A percentile compares a stretch with the other conserved stretches of the same genome.
Conservation (phyloP, 2,888 invertebrate species). For the Gonocerus acuteangulatus region DNA sequence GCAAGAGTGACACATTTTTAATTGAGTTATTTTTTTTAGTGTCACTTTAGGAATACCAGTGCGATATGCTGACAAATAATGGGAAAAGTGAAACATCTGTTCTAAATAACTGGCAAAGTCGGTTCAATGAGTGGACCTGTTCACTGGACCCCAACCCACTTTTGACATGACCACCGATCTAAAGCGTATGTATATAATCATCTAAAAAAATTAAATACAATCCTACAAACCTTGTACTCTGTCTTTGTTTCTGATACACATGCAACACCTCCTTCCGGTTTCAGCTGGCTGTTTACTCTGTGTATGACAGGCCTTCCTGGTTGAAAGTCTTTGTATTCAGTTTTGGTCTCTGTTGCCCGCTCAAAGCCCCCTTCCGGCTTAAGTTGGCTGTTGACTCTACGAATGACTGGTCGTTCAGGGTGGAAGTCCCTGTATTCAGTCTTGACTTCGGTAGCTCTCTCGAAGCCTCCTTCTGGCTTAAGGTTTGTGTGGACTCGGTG, state of each 20-base stretch:
- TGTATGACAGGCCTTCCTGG: constrained; percentile 29
- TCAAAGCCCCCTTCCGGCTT: constrained; percentile 35
- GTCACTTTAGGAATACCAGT: no score
- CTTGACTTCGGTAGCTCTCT: constrained; percentile 28
- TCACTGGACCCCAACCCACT: no score
- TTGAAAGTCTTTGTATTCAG: constrained; percentile 26
- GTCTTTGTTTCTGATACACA: constrained; percentile 27
- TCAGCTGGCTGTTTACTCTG: constrained; percentile 32
- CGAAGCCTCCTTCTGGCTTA: constrained; percentile 34
- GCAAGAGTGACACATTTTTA: no score
- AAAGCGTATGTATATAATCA: no score
- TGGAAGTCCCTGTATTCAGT: constrained; percentile 34
- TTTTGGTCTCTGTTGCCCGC: not conserved
- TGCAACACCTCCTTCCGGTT: constrained; percentile 32
- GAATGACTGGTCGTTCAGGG: constrained; percentile 30
- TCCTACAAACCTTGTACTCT: constrained; percentile 29
- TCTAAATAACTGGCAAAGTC: no score
- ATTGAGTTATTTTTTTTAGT: no score
- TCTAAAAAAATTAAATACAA: no score
- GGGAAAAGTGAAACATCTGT: no score
- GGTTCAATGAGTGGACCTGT: no score
- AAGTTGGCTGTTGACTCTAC: constrained; percentile 28
- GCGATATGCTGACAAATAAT: no score
- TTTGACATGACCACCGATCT: no score
- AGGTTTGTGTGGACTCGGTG: constrained; percentile 29